These are phyloP conservation scores for Drepanosiphum platanoidis DNA, from an alignment of 2,888 invertebrate species.

Conservation along the genomic window DNA sequence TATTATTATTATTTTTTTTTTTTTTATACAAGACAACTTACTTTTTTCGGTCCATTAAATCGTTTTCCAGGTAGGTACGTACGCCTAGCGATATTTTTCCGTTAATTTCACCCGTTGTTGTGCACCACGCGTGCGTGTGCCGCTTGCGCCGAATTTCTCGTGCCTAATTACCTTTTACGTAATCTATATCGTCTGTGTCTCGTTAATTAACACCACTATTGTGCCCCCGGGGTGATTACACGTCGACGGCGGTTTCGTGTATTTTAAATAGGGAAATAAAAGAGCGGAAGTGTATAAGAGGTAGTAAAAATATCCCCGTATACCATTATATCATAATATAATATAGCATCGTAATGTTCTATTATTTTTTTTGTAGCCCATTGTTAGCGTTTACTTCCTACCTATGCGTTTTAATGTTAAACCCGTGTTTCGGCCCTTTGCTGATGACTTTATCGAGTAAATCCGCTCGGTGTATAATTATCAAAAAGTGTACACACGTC, in stretches of 20 bases:
- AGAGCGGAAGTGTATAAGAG: background rate
- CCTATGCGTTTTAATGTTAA: no score
- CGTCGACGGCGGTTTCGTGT: background rate
- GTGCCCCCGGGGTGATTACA: background rate
- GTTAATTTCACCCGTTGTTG: constrained; percentile 18
- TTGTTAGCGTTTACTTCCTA: no score
- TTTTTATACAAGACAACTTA: constrained; percentile 27
- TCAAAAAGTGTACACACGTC: no score
- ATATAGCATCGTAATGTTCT: no score
- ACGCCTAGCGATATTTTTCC: background rate
- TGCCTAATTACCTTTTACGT: constrained; percentile 23
- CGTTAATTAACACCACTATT: constrained; percentile 12
- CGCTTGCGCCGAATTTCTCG: background rate
- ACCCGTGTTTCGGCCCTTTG: no score
- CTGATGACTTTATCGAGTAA: no score
- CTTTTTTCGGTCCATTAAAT: constrained; percentile 29
- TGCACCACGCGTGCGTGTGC: background rate
- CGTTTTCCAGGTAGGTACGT: constrained; percentile 22
- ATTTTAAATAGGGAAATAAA: background rate
- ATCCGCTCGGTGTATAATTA: no score
- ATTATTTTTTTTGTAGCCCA: no score
- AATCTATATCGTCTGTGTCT: background rate
- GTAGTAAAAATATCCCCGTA: no score
- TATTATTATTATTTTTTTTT: no score
- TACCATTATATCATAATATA: no score